A percentile compares a stretch with the other conserved stretches of the same genome.
phyloP scores from a whole-genome alignment of 2,797 vertebrate genomes.

The Gallinago nigripennis region DNA sequence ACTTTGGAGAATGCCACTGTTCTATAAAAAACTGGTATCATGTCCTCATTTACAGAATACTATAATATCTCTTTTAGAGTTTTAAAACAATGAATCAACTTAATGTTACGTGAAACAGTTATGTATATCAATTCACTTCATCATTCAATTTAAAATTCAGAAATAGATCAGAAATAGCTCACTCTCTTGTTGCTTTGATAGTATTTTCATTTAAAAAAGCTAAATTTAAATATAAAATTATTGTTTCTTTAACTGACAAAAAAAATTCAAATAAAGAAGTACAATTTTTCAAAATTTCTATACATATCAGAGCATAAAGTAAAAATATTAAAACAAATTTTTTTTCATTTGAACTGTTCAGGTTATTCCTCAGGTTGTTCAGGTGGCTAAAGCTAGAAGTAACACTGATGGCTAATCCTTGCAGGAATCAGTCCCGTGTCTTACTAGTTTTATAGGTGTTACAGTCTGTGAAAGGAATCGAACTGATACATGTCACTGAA shows the following conservation, averaged over 20 bases:
- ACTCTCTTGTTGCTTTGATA: background rate
- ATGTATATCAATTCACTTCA: background rate
- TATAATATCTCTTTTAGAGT: background rate
- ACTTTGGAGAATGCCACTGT: background rate
- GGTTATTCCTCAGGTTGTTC: background rate
- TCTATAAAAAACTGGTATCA: background rate
- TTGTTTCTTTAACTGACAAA: background rate
- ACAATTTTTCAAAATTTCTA: background rate
- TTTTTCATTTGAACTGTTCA: background rate
- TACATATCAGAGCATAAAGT: background rate
- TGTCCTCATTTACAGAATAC: background rate
- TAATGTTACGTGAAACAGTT: background rate
- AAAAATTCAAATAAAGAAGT: background rate
- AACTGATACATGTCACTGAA: background rate
- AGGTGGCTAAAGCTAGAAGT: background rate
- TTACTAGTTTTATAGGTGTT: background rate
- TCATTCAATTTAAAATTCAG: background rate
- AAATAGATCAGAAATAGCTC: background rate
- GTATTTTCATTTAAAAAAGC: background rate
- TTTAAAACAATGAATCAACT: background rate
- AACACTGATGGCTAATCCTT: background rate
- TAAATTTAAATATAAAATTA: background rate
- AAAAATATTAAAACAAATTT: background rate
- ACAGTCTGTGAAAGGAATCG: background rate
- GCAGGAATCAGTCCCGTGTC: background rate